These are phyloP conservation scores for Stichopus chloronotus DNA, from an alignment of 35 echinoderm and acorn worm species.

Conservation along the genomic window DNA sequence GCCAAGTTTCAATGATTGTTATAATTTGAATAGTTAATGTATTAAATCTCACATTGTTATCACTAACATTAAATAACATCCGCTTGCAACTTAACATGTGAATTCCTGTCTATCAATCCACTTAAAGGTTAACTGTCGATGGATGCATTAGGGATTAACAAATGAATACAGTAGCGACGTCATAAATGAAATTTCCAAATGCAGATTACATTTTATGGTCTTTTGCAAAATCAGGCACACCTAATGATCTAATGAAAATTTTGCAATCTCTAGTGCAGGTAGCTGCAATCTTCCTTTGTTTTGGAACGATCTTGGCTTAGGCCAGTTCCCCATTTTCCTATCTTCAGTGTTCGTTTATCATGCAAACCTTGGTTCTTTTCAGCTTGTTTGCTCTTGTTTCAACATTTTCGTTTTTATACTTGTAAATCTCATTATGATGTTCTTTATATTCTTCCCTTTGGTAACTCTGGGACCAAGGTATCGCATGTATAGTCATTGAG, in stretches of 20 bases:
- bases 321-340: constrained; percentile 34
- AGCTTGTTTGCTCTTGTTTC: not conserved
- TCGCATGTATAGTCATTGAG: too few species aligned
- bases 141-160: not conserved
- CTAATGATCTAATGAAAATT: constrained; percentile 15
- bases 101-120: constrained; percentile 1
- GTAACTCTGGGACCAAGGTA: not conserved
- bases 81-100: not conserved
- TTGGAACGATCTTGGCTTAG: not conserved
- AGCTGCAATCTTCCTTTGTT: constrained; percentile 16
- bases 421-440: constrained; percentile 31
- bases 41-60: not conserved
- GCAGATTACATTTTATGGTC: not conserved
- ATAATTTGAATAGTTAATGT: constrained; percentile 13
- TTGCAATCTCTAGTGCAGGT: constrained; percentile 32
- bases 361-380: constrained; percentile 15
- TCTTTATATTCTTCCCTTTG: not conserved
- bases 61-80: not conserved
- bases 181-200: not conserved
- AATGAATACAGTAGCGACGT: not conserved
- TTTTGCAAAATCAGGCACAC: not conserved
- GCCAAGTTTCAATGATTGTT: not conserved
- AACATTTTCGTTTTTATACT: constrained; percentile 22
- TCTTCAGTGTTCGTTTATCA: not conserved
- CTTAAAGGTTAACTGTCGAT: not conserved